Percentiles rank a stretch among this genome's conserved stretches.
Conservation (phyloP, 2,797 vertebrate genomes). For the Cuculus canorus region DNA sequence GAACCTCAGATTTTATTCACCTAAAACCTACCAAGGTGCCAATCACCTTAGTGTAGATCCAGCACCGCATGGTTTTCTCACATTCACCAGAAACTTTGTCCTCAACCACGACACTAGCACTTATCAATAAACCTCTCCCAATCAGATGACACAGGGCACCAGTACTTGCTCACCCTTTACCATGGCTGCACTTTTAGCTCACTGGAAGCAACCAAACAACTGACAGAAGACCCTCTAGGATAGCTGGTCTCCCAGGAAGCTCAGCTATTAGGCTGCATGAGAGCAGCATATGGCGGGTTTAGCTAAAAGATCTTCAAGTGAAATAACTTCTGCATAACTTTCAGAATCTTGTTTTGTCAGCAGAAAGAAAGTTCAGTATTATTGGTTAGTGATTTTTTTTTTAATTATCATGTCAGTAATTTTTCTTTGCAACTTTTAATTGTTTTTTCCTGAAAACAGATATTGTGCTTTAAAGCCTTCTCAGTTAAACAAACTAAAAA, state of each 20-base stretch:
- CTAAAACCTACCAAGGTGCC: background rate
- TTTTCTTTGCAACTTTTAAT: background rate
- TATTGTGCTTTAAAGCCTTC: background rate
- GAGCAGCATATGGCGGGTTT: background rate
- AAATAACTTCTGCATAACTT: constrained; percentile 61
- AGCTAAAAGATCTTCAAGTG: constrained; percentile 57
- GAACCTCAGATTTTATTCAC: background rate
- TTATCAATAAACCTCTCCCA: background rate
- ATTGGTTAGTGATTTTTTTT: constrained; percentile 7
- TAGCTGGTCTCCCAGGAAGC: background rate
- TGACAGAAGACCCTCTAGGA: background rate
- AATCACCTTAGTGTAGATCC: background rate
- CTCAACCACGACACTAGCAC: background rate
- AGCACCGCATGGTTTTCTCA: background rate
- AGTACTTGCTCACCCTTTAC: background rate
- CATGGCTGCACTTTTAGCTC: background rate
- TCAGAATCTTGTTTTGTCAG: constrained; percentile 58
- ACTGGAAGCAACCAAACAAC: background rate
- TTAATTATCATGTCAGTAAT: background rate
- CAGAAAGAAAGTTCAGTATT: constrained; percentile 36
- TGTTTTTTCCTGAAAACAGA: background rate
- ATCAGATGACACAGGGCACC: background rate
- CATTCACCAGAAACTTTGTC: background rate
- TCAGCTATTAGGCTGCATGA: background rate
- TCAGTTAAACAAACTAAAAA: background rate